Evolutionary conservation across 2,888 invertebrate species (phyloP), one percentile per base, ranked within the genome.

Genomic region (Calameuta pallipes): DNA sequence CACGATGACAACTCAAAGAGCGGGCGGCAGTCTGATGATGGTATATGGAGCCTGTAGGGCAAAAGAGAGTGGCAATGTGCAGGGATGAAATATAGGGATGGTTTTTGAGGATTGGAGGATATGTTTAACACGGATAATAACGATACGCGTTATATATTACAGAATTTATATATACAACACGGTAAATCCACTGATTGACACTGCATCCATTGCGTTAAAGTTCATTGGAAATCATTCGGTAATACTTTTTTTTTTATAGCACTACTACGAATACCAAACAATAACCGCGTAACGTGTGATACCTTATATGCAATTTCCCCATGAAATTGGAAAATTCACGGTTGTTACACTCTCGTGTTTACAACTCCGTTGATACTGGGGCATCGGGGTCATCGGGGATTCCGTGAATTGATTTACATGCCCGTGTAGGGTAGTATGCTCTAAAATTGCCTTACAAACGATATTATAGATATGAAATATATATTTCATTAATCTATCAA

Each of bases 61-160:
- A 56, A 23, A 56, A 69, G 77, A 34, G 69, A 13, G 74, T n/a
- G 37, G 77, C 69, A 34, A 73, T 71, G 73, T 35, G 75, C 69
- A 56, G 78, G 79, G 76, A 76, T 76, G 69, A 74, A 79, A 71
- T 73, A 76, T 35, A 76, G 69, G 71, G 73, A n/a, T 36, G 34
- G 69, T 73, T 41, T 12, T 73, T 68, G 71, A 37, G 77, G 75
- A 23, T 31, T 74, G 75, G 80, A 77, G 74, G 81, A 83, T 81
- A 81, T 85, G 84, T 87, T 86, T 83, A 85, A 79, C 80, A 80
- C 78, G 81, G 83, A 84, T 85, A 85, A 85, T 85, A 82, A 83
- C 78, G 81, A 84, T 76, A 82, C 82, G 83, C 80, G 79, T 83
- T 79, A 80, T 83, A 85, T 85, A 83, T 87, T 87, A 85, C 76